phyloP scores from a whole-genome alignment of 2,888 invertebrate genomes.

The Xanthorhoe designata region DNA sequence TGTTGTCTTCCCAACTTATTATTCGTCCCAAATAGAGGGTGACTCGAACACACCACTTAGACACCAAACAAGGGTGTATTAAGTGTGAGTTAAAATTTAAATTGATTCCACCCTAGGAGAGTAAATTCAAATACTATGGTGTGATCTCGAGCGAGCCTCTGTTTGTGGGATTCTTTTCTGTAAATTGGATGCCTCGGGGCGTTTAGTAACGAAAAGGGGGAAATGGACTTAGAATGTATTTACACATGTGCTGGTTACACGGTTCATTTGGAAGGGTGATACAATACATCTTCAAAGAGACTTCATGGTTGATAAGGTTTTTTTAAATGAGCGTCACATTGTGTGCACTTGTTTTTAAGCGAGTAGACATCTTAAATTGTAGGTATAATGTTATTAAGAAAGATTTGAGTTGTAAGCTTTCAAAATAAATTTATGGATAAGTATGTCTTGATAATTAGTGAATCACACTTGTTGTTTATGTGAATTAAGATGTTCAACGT shows the following conservation, averaged over 20 bases:
- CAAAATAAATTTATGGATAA: too few species aligned
- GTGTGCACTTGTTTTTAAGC: background rate
- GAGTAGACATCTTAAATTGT: background rate
- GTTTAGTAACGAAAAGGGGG: conserved; percentile 71
- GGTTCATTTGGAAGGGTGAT: conserved; percentile 71
- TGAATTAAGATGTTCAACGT: background rate
- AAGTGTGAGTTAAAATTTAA: conserved; percentile 86
- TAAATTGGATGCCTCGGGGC: conserved; percentile 82
- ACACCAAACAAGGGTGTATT: conserved; percentile 86
- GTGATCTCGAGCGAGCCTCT: conserved; percentile 81
- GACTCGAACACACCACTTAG: conserved; percentile 84
- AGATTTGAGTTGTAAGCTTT: too few species aligned
- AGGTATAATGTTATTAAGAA: background rate
- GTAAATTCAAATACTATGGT: conserved; percentile 82
- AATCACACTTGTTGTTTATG: background rate
- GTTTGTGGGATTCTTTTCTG: conserved; percentile 83
- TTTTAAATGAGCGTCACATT: conserved; percentile 17
- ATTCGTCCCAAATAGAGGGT: conserved; percentile 81
- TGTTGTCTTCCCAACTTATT: conserved; percentile 81
- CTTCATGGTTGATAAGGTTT: conserved; percentile 27
- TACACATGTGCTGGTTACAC: conserved; percentile 65
- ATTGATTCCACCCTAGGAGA: conserved; percentile 82
- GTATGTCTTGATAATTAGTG: too few species aligned
- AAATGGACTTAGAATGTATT: conserved; percentile 55
- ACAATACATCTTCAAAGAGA: conserved; percentile 30